Evolutionary conservation across 2,113 vertebrate species (phyloP), one percentile per base, ranked within the genome.

Genomic region (Epinephelus fuscoguttatus): DNA sequence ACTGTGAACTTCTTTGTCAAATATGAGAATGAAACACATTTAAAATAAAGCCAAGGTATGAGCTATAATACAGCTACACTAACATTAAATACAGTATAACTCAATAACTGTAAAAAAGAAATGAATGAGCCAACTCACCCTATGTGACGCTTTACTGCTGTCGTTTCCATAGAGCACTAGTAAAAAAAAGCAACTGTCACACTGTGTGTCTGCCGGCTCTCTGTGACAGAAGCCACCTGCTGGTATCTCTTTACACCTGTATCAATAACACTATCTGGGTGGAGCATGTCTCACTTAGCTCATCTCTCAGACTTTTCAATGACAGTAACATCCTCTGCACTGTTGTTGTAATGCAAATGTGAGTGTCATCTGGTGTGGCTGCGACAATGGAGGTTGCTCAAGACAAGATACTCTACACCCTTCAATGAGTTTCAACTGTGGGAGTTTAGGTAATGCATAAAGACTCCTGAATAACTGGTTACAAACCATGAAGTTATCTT

Each of bases 251-350:
- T 90, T 81, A 74, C 81, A n/a, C 55, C 37, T 50, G 71, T 84
- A 88, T 88, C 84, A 77, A 60, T 92, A 69, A 88, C 83, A 82
- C 64, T 23, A 73, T 19, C 63, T 87, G 93, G 94, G 94, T 88
- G 93, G 90, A 73, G 91, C 84, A 17, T 4, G 0, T 14, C 71
- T 67, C 70, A 30, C 71, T 74, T 40, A 84, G 79, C 81, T 78
- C 82, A 80, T 81, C 81, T 80, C 68, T 49, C 70, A 64, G 33
- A 60, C 80, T 60, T 69, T 52, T 63, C 62, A 62, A 63, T 86
- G 80, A 82, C 84, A 84, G 81, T 78, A 63, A 59, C 75, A 23
- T 80, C 86, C 75, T 80, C 56, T 40, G 74, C n/a, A 3, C 82
- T 42, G 71, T 33, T 75, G 70, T 85, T 88, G 81, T 88, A 42